Percentiles rank a stretch among this genome's conserved stretches.
Evolutionary conservation across 2,888 invertebrate species (phyloP).

Genomic region (Apodemia hepburni): DNA sequence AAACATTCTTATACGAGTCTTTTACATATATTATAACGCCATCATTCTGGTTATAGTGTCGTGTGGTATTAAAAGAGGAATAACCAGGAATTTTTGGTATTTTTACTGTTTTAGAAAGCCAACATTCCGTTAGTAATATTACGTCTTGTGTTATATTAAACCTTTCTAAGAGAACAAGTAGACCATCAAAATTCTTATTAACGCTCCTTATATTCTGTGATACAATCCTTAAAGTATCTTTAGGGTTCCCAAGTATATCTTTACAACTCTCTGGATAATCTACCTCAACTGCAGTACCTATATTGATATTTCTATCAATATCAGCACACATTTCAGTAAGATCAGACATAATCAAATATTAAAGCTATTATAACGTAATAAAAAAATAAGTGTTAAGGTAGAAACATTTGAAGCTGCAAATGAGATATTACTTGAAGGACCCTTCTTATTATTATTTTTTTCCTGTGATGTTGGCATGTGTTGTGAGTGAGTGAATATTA

Average conservation of each 20-base stretch:
- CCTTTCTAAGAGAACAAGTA: background rate
- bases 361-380: background rate
- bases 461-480: background rate
- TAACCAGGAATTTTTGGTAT: conserved; percentile 1
- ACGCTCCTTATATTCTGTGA: background rate
- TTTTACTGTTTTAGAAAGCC: background rate
- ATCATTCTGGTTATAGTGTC: background rate
- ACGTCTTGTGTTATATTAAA: background rate
- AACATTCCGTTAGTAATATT: background rate
- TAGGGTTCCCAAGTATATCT: background rate
- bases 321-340: background rate
- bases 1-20: background rate
- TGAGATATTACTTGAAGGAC: background rate
- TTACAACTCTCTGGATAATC: background rate
- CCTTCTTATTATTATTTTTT: background rate
- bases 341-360: background rate
- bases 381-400: background rate
- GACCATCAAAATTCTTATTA: background rate
- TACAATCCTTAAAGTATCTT: background rate
- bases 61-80: background rate
- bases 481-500: background rate
- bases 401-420: background rate
- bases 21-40: background rate
- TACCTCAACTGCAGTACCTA: background rate
- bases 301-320: conserved; percentile 7